Conservation (phyloP, 35 echinoderm and acorn worm species). For the Heliocidaris erythrogramma region DNA sequence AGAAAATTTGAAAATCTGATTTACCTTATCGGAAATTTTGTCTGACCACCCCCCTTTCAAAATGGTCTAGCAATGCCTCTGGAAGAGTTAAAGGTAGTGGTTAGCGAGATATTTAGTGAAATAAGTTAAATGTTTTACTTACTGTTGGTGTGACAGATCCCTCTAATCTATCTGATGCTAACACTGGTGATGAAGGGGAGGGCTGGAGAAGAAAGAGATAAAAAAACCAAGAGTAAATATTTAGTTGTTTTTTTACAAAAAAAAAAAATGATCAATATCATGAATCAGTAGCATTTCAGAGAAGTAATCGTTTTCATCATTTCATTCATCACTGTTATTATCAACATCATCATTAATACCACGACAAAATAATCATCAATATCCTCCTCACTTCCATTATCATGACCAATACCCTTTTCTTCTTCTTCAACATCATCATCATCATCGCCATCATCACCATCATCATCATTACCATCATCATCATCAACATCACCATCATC, state of each 20-base stretch:
- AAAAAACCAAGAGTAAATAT: background rate
- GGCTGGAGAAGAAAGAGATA: slow-evolving; percentile 3
- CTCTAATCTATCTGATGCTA: background rate
- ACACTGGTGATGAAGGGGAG: background rate
- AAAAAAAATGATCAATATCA: background rate
- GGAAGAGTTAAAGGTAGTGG: too few species aligned
- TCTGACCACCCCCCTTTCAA: too few species aligned
- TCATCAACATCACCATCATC: background rate
- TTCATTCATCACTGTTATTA: background rate
- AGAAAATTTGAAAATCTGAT: too few species aligned
- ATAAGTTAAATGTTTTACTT: background rate
- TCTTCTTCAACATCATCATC: background rate
- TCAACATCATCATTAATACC: background rate
- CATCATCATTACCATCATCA: background rate
- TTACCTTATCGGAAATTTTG: too few species aligned
- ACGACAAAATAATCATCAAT: background rate
- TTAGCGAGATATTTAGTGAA: too few species aligned
- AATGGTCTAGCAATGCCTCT: too few species aligned
- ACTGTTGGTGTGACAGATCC: background rate
- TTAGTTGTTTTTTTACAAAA: background rate
- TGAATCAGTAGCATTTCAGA: background rate
- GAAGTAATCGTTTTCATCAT: too few species aligned
- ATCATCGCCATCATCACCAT: background rate
- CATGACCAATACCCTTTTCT: background rate
- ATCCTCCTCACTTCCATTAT: background rate